Base-by-base conservation (phyloP, 2,113 vertebrate species). In the Gopherus evgoodei region DNA sequence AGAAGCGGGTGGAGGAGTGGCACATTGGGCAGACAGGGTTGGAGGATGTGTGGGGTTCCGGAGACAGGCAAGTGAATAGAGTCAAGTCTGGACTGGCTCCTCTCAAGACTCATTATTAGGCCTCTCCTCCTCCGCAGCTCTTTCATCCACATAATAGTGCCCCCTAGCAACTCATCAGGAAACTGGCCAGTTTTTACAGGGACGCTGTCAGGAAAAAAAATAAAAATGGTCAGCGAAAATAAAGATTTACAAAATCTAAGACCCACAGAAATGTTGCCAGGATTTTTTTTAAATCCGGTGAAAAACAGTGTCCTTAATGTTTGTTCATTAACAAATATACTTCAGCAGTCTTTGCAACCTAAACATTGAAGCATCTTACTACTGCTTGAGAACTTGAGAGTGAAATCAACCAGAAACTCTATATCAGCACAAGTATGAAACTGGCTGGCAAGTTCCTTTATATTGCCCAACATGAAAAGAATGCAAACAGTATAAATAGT, bases 311-410 rank as follows among this genome's bases (percentile, higher is more conserved):
- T 87, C 14, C 12, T 86, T 92, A 81, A 78, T 27, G 27, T 56
- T 21, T 93, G 62, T 11, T 88, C 22, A 72, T 90, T 90, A 93
- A 47, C 47, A 79, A 92, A 92, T 21, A 83, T 80, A 87, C 93
- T 92, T 53, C 22, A 53, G 72, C n/a, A 4, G 0, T 31, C 52
- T 83, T 91, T 94, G 87, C 81, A 97, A 86, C 29, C 42, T 2
- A 0, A 76, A 91, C 87, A 84, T 57, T 88, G 75, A 86, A 96
- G 38, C 86, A 52, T 80, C 84, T 79, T 84, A 27, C 24, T 53
- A 85, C 47, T 21, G 72, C 16, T 22, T 11, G 21, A 94, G 42
- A 92, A 31, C 21, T 47, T 81, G 27, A 49, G 0, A 2, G 69
- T 57, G 81, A 93, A 94, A 91, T 0, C 90, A 83, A 8, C 14